Evolutionary conservation across 1,140 invertebrate species (phyloP).

Genomic region (Steinernema feltiae): DNA sequence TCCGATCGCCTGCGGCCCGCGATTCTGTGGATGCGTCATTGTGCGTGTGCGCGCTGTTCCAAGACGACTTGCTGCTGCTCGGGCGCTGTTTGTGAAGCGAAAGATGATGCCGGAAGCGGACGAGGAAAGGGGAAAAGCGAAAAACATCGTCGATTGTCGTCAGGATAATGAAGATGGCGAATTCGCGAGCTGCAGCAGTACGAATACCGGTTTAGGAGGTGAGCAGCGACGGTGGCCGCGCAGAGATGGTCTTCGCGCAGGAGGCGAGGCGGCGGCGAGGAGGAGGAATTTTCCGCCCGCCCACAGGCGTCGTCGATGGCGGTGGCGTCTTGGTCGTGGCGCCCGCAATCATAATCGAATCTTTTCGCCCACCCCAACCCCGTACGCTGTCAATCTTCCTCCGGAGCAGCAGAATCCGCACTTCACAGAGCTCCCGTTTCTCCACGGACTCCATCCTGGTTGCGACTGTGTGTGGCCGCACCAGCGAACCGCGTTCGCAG

Average conservation of each 20-base stretch:
- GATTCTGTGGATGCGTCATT: background rate
- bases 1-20: background rate
- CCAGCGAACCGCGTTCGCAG: background rate
- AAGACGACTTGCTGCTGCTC: background rate
- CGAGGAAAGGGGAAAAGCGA: background rate
- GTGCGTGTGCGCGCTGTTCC: background rate
- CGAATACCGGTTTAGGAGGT: constrained; percentile 15
- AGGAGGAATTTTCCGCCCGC: constrained; percentile 10
- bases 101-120: background rate
- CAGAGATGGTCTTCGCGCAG: too few species aligned
- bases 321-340: background rate
- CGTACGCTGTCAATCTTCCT: background rate
- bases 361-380: constrained; percentile 10
- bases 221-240: background rate
- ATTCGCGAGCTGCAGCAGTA: background rate
- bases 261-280: too few species aligned
- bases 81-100: too few species aligned
- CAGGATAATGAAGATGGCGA: constrained; percentile 6
- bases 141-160: background rate
- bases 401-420: background rate
- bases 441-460: background rate
- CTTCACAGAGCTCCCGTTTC: background rate
- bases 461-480: background rate
- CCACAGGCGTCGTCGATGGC: constrained; percentile 1
- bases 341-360: constrained; percentile 11